Evolutionary conservation across 2,888 invertebrate genomes (phyloP).

Genomic region (Dyspetes luteomarginatus): DNA sequence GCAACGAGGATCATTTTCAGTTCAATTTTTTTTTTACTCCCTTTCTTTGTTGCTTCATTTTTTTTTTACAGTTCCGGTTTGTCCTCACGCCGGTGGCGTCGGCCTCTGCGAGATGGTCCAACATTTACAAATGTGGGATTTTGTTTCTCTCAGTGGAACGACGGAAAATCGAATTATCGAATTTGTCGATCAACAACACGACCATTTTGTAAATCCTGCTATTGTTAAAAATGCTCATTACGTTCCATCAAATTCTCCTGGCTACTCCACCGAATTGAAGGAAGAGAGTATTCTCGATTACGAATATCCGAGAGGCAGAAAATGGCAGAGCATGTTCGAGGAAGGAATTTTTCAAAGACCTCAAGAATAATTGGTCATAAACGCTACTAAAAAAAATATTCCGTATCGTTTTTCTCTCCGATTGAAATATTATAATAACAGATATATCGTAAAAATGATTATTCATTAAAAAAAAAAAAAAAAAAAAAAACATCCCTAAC

Average conservation of each 20-base stretch:
- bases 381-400: slow-evolving; percentile 3
- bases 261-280: slow-evolving; percentile 93
- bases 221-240: slow-evolving; percentile 89
- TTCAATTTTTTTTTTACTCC: neutral
- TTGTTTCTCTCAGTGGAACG: slow-evolving; percentile 88
- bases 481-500: slow-evolving; percentile 30
- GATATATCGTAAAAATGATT: slow-evolving; percentile 21
- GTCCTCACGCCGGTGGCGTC: slow-evolving; percentile 97
- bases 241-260: slow-evolving; percentile 90
- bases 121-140: slow-evolving; percentile 96
- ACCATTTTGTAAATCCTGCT: slow-evolving; percentile 92
- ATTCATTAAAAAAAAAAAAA: neutral
- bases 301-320: slow-evolving; percentile 90
- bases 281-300: slow-evolving; percentile 88
- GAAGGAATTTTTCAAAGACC: slow-evolving; percentile 86
- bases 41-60: neutral
- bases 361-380: slow-evolving; percentile 41
- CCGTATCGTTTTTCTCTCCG: neutral
- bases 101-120: slow-evolving; percentile 97
- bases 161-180: slow-evolving; percentile 91
- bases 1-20: neutral
- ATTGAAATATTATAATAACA: neutral
- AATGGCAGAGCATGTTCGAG: slow-evolving; percentile 89
- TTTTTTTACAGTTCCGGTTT: slow-evolving; percentile 90
- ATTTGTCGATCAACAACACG: slow-evolving; percentile 95